Evolutionary conservation across 2,888 invertebrate genomes (phyloP).

Genomic region (Zeuzera pyrina): DNA sequence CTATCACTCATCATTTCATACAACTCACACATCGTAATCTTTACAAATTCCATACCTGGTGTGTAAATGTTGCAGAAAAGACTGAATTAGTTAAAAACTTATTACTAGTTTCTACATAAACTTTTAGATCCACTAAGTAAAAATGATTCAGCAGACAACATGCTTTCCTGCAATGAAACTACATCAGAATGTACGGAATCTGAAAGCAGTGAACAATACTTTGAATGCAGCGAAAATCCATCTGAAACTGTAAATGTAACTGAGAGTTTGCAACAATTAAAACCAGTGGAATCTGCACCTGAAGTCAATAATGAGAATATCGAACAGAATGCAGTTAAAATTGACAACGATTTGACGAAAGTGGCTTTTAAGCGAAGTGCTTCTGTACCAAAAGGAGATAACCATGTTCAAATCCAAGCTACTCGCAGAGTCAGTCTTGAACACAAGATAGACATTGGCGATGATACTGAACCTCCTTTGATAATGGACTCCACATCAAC

Average conservation of each 20-base stretch:
- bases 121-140: constrained; percentile 56
- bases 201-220: constrained; percentile 66
- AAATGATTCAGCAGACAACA: constrained; percentile 65
- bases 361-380: constrained; percentile 59
- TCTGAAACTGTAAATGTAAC: constrained; percentile 34
- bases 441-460: constrained; percentile 65
- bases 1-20: too few relatives aligned
- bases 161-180: constrained; percentile 65
- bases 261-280: constrained; percentile 40
- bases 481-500: constrained; percentile 60
- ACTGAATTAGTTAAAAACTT: too few relatives aligned
- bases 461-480: constrained; percentile 64
- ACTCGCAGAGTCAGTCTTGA: constrained; percentile 56
- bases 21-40: too few relatives aligned
- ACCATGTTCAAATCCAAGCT: constrained; percentile 38
- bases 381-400: constrained; percentile 59
- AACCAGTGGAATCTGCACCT: constrained; percentile 38
- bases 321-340: constrained; percentile 31
- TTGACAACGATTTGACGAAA: constrained; percentile 55
- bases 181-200: constrained; percentile 69
- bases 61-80: too few relatives aligned
- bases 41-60: too few relatives aligned
- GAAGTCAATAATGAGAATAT: constrained; percentile 32
- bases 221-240: constrained; percentile 57
- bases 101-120: too few relatives aligned